Evolutionary conservation across 2,113 vertebrate genomes (phyloP).

Genomic region (Myrmecophaga tridactyla): DNA sequence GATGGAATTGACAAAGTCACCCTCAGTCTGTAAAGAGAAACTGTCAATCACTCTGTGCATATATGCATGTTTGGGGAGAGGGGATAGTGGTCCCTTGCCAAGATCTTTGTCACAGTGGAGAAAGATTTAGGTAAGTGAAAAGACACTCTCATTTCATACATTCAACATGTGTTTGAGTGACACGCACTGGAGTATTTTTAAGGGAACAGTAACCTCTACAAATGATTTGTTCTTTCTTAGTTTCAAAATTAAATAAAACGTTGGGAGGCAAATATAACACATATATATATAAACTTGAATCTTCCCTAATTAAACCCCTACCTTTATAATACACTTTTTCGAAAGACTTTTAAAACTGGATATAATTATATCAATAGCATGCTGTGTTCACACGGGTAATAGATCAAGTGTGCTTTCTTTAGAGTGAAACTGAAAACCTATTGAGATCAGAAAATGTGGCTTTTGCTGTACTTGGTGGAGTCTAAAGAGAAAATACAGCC

Average conservation of each 20-base stretch:
- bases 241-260: slow-evolving; percentile 40
- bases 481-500: background rate
- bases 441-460: background rate
- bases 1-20: background rate
- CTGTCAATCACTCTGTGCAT: background rate
- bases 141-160: background rate
- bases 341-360: background rate
- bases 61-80: too few species aligned
- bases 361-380: background rate
- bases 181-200: background rate
- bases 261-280: background rate
- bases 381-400: background rate
- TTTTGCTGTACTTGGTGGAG: background rate
- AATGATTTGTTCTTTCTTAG: background rate
- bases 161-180: background rate
- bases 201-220: slow-evolving; percentile 37
- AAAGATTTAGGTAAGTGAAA: background rate
- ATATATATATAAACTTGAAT: background rate
- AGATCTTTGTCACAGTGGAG: background rate
- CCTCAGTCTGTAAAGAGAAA: background rate
- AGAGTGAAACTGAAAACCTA: slow-evolving; percentile 9
- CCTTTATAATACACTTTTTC: slow-evolving; percentile 1
- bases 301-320: background rate
- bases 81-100: background rate
- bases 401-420: slow-evolving; percentile 13